Evolutionary conservation across 2,113 vertebrate species (phyloP), one percentile per base, ranked within the genome.

Genomic region (Xerus inauris): DNA sequence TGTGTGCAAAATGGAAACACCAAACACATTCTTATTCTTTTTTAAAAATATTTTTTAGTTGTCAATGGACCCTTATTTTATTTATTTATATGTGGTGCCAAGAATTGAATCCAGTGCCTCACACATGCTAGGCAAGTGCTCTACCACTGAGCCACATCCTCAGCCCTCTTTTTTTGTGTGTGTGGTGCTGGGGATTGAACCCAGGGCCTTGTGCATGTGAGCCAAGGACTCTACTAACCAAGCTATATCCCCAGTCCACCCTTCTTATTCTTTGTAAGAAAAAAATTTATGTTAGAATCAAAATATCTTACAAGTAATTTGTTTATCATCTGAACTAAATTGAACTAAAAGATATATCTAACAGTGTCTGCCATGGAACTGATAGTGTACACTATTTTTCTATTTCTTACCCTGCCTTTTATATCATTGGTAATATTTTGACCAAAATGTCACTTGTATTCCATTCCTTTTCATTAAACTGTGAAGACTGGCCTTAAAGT

Each of bases 381-480:
- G 30, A 42, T 54, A 86, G 86, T 82, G 54, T 40, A 54, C 14
- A 71, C 32, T 51, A 84, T 95, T 89, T 89, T 94, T 76, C 59
- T 81, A 11, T 86, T 90, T 87, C 6, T 72, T 67, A 32, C 49
- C 32, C n/a, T 91, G 28, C 49, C 9, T 47, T 20, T 97, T 89
- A 79, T 79, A 87, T 82, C 40, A 59, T 32, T 67, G 76, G 40
- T 76, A 77, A 65, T 72, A 73, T 91, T 95, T 73, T 93, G 24
- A n/a, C 38, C n/a, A 67, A 35, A 67, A 35, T 73, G 54, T 73
- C 16, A 59, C 22, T 89, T 87, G 13, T 79, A 64, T 94, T 94
- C 89, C 84, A 94, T 47, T 62, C 73, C 81, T 94, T 76, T 45
- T 71, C 62, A 92, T 82, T 71, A 82, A 71, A 82, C 12, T 65